A percentile compares a stretch with the other conserved stretches of the same genome.
Conservation (phyloP, 2,113 vertebrate species). For the Eonycteris spelaea region DNA sequence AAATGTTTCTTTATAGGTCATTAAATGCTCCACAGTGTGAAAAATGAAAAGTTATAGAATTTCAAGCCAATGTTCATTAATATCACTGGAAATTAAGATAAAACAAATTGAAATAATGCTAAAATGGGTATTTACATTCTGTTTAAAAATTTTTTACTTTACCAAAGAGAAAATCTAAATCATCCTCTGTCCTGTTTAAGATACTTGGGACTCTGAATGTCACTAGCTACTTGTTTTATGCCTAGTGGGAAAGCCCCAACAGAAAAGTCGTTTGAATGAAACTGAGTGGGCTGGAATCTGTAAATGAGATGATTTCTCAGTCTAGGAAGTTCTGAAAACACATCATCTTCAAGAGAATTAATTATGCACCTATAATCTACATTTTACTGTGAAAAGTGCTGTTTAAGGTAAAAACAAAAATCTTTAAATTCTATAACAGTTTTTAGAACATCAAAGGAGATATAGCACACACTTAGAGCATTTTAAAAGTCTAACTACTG, state of each 20-base stretch:
- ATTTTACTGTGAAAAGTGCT: neutral
- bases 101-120: neutral
- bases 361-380: neutral
- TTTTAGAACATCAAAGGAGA: neutral
- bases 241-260: neutral
- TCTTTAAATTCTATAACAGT: neutral
- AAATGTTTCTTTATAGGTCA: neutral
- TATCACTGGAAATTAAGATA: conserved; percentile 11
- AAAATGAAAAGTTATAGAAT: neutral
- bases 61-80: neutral
- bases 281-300: neutral
- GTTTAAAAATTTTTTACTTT: neutral
- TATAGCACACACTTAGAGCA: neutral
- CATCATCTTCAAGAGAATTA: neutral
- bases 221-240: neutral
- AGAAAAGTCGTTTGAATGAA: neutral
- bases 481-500: neutral
- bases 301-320: neutral
- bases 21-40: neutral
- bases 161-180: neutral
- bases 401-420: neutral
- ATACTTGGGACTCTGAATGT: neutral
- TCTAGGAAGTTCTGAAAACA: neutral
- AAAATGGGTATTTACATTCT: neutral
- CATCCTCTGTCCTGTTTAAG: neutral